These are phyloP conservation scores for Euclidia mi DNA, from an alignment of 2,888 invertebrate genomes.

Conservation along the genomic window DNA sequence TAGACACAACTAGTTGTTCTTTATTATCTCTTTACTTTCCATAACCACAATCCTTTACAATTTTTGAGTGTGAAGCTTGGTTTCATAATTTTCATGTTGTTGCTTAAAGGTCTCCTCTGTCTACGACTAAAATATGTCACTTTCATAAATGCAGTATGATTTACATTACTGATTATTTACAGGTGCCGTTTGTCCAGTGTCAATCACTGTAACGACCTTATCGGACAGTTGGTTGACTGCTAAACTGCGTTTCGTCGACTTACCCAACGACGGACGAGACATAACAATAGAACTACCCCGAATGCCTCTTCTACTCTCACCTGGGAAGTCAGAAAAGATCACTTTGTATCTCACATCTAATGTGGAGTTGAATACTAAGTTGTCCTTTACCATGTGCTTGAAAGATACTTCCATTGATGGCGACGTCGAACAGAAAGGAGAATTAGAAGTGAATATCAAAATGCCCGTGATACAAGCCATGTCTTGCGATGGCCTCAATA, in stretches of 20 bases:
- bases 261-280: conserved; percentile 65
- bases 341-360: conserved; percentile 75
- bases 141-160: no score
- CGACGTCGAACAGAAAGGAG: conserved; percentile 71
- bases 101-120: no score
- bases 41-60: no score
- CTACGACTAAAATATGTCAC: no score
- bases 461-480: conserved; percentile 80
- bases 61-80: no score
- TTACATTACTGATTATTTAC: conserved; percentile 26
- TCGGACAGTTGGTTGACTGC: conserved; percentile 82
- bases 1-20: no score
- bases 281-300: conserved; percentile 78
- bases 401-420: conserved; percentile 77
- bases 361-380: conserved; percentile 65
- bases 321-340: conserved; percentile 76
- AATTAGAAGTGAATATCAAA: conserved; percentile 70
- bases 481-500: conserved; percentile 79
- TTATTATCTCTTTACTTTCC: no score
- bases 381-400: conserved; percentile 71
- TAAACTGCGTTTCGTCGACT: conserved; percentile 71
- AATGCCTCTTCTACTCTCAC: conserved; percentile 76
- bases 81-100: no score
- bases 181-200: conserved; percentile 74
- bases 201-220: conserved; percentile 72